Evolutionary conservation across 2,113 vertebrate species (phyloP).

Genomic region (Garra rufa): DNA sequence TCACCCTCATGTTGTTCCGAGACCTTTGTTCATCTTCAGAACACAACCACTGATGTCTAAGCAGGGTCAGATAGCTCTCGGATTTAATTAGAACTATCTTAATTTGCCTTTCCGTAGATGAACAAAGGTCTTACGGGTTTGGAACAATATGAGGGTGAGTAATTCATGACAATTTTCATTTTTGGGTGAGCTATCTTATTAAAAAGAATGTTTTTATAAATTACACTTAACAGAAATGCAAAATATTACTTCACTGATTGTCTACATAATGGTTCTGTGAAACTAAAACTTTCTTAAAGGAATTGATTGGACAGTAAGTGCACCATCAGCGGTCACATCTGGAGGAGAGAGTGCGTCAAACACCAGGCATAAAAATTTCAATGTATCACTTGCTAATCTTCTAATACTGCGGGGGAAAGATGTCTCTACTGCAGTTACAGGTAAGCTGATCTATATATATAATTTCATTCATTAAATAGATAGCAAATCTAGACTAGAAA

Average conservation of each 20-base stretch:
- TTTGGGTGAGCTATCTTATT: neutral
- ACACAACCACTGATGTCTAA: no score
- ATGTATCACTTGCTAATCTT: constrained; percentile 91
- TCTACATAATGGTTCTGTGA: neutral
- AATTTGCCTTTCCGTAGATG: no score
- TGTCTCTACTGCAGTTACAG: constrained; percentile 76
- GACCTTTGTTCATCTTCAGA: no score
- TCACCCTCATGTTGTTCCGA: no score
- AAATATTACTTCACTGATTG: neutral
- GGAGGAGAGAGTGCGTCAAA: constrained; percentile 57
- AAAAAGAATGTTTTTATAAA: neutral
- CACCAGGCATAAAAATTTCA: constrained; percentile 74
- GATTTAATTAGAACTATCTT: no score
- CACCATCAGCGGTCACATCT: constrained; percentile 62
- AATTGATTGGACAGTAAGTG: constrained; percentile 88
- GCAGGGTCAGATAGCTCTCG: no score
- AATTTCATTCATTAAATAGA: neutral
- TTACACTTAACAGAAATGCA: neutral
- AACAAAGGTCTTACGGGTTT: no score
- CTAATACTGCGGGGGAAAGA: constrained; percentile 92
- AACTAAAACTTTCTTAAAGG: constrained; percentile 70
- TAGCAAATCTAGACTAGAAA: no score
- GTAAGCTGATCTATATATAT: constrained; percentile 68
- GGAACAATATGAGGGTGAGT: no score
- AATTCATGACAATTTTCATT: no score